Conservation (phyloP, 2,888 invertebrate genomes). For the Trichogramma evanescens region DNA sequence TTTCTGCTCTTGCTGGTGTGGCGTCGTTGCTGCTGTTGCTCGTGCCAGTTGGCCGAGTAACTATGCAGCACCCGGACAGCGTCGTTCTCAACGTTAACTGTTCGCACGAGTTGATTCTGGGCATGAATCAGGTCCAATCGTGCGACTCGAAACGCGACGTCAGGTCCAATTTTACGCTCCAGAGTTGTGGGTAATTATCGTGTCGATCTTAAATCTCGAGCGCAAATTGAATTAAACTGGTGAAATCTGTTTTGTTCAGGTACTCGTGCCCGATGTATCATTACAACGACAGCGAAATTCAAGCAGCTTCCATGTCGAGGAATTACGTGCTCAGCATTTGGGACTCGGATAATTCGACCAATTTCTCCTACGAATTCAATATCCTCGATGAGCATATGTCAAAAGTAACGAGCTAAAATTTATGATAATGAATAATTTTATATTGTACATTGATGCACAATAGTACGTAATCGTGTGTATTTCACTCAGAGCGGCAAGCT, state of each 20-base stretch:
- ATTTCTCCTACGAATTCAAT: conserved; percentile 43
- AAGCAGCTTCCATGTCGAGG: conserved; percentile 49
- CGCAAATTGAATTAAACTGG: no score
- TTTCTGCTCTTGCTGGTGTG: conserved; percentile 61
- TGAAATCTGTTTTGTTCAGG: no score
- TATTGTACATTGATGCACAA: no score
- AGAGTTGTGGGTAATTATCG: conserved; percentile 38
- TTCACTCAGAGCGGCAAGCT: conserved; percentile 16
- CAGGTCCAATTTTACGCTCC: conserved; percentile 31
- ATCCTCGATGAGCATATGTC: conserved; percentile 38
- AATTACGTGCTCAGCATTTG: conserved; percentile 50
- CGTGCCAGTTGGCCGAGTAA: conserved; percentile 66
- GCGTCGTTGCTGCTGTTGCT: conserved; percentile 61
- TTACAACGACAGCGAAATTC: conserved; percentile 4
- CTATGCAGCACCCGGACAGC: conserved; percentile 57
- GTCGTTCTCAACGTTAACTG: conserved; percentile 58
- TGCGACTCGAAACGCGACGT: conserved; percentile 34
- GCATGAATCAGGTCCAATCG: conserved; percentile 34
- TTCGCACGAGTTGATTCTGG: conserved; percentile 31
- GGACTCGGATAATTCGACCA: conserved; percentile 26
- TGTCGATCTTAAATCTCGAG: no score
- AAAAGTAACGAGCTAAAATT: conserved; percentile 21
- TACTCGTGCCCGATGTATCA: conserved; percentile 46
- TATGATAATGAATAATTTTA: background rate
- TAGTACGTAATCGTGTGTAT: background rate